phyloP scores from a whole-genome alignment of 2,797 vertebrate genomes.

The Malurus leucopterus region DNA sequence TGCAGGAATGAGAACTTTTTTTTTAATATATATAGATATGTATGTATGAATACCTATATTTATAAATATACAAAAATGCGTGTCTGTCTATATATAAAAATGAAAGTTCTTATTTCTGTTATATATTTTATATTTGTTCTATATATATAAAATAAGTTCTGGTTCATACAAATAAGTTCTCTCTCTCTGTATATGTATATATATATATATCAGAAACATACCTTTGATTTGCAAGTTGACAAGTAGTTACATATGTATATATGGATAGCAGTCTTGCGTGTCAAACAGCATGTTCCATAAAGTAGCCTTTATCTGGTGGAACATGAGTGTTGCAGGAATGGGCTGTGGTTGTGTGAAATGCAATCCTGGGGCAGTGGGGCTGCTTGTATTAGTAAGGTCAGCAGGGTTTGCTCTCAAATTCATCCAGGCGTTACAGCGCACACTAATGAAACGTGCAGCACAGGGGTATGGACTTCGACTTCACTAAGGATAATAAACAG shows the following conservation, averaged over 20 bases:
- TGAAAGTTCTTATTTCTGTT: neutral
- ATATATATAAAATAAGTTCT: neutral
- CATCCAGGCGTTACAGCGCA: constrained; percentile 21
- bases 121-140: neutral
- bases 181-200: neutral
- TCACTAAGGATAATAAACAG: constrained; percentile 57
- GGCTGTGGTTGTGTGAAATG: constrained; percentile 33
- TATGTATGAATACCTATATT: neutral
- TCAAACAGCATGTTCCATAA: constrained; percentile 23
- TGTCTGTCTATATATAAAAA: neutral
- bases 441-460: constrained; percentile 46
- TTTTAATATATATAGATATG: neutral
- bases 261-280: constrained; percentile 15
- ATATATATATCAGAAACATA: neutral
- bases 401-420: constrained; percentile 39
- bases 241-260: constrained; percentile 31
- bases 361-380: constrained; percentile 7
- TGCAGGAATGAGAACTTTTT: neutral
- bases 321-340: constrained; percentile 7
- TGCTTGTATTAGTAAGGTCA: constrained; percentile 38
- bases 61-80: neutral
- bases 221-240: constrained; percentile 41
- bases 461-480: constrained; percentile 16
- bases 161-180: neutral
- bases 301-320: constrained; percentile 54